Evolutionary conservation across 1,140 invertebrate genomes (phyloP).

Genomic region (Cotesia glomerata): DNA sequence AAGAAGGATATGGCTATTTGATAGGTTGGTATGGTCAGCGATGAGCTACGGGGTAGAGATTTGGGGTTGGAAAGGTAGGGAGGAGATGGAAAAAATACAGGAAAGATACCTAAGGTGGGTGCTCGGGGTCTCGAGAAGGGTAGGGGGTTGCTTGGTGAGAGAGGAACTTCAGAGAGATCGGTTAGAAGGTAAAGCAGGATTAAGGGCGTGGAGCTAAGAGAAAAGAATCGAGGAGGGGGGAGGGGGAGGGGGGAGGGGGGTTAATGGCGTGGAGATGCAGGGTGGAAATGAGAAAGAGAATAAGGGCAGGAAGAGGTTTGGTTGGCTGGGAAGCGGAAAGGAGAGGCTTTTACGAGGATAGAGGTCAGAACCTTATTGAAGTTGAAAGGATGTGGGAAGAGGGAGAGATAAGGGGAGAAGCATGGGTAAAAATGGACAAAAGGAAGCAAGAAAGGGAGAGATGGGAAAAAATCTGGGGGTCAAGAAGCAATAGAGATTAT

Average conservation of each 20-base stretch:
- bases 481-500: constrained; percentile 17
- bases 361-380: no score
- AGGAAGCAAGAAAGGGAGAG: background rate
- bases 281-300: constrained; percentile 1
- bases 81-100: no score
- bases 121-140: no score
- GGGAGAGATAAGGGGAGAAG: background rate
- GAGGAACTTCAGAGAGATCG: no score
- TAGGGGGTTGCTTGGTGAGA: no score
- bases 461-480: background rate
- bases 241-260: constrained; percentile 5
- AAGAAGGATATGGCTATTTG: no score
- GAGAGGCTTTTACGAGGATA: background rate
- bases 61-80: no score
- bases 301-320: no score
- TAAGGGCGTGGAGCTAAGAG: constrained; percentile 20
- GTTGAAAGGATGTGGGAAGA: background rate
- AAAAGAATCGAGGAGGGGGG: background rate
- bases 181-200: background rate
- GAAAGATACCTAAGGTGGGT: no score
- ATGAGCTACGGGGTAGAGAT: no score
- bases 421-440: background rate
- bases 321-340: background rate
- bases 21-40: no score
- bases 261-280: constrained; percentile 9